phyloP scores from a whole-genome alignment of 2,797 vertebrate genomes.

The Sebastes jordani region DNA sequence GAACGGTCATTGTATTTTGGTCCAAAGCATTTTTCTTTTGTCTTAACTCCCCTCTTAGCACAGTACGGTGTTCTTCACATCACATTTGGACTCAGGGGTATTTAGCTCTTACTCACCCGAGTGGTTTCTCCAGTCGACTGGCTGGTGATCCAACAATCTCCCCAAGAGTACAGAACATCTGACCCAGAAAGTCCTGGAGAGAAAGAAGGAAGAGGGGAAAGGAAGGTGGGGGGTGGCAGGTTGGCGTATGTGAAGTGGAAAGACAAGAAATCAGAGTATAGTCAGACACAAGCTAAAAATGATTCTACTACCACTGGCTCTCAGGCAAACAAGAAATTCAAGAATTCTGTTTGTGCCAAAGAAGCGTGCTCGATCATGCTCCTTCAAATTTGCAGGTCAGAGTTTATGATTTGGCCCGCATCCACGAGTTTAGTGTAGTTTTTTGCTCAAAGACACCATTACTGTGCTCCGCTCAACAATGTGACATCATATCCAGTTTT shows the following conservation, averaged over 20 bases:
- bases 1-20: background rate
- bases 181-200: conserved; percentile 93
- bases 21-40: background rate
- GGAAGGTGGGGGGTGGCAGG: background rate
- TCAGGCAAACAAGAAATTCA: conserved; percentile 4
- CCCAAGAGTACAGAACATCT: conserved; percentile 94
- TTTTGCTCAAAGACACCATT: background rate
- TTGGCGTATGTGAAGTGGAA: background rate
- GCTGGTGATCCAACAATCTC: conserved; percentile 95
- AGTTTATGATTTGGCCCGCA: background rate
- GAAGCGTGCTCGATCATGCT: background rate
- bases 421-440: background rate
- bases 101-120: conserved; percentile 85
- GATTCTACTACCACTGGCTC: background rate
- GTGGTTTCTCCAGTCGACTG: conserved; percentile 93
- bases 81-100: conserved; percentile 13
- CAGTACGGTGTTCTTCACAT: conserved; percentile 8
- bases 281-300: background rate
- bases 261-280: conserved; percentile 5
- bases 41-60: background rate
- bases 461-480: background rate
- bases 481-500: background rate
- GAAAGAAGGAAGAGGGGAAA: background rate
- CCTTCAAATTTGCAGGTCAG: conserved; percentile 1
- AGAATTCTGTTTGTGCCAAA: background rate